Base-by-base conservation (phyloP, 2,888 invertebrate genomes). In the Drosophila meridionalis region DNA sequence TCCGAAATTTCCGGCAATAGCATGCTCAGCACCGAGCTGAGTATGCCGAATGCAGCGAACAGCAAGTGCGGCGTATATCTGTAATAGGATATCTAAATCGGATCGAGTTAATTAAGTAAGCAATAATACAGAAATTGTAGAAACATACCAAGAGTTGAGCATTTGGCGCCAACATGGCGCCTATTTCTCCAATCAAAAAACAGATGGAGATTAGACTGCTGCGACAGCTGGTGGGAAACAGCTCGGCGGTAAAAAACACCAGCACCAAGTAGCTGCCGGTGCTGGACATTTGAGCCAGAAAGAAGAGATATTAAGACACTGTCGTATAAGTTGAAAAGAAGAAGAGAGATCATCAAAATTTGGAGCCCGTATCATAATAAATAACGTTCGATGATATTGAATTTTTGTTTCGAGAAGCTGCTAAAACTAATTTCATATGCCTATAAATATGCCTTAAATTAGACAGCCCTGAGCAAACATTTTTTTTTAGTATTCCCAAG, bases 91-190 rank as follows among this genome's bases (percentile, higher is more conserved):
- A 81, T 80, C 92, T 92, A 11, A 20, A 5, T 12, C 2, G 4
- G 0, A 9, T 26, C 9, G 6, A 34, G 4, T 43, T 12, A 32
- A 3, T 7, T 7, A 34, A 6, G 20, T 20, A 20, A 20, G 2
- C 5, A 32, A 20, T 6, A 2, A 1, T 2, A 3, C 2, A 14
- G 0, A 0, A 7, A 26, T 4, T 14, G 0, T 1, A 26, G 57
- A 74, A 53, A n/a, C 32, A 3, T 74, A 92, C 92, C 82, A 96
- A 91, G n/a, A 96, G 93, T n/a, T 95, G 95, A 12, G 96, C 95
- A 91, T 95, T 96, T 53, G 96, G 96, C 43, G 96, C 96, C 64
- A 95, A 91, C 90, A 96, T 94, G 32, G 95, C 95, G 32, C 96
- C 96, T 73, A 96, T 76, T n/a, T 96, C 94, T 45, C 96, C 96